Evolutionary conservation across 2,888 invertebrate species (phyloP).

Genomic region (Polia nebulosa): DNA sequence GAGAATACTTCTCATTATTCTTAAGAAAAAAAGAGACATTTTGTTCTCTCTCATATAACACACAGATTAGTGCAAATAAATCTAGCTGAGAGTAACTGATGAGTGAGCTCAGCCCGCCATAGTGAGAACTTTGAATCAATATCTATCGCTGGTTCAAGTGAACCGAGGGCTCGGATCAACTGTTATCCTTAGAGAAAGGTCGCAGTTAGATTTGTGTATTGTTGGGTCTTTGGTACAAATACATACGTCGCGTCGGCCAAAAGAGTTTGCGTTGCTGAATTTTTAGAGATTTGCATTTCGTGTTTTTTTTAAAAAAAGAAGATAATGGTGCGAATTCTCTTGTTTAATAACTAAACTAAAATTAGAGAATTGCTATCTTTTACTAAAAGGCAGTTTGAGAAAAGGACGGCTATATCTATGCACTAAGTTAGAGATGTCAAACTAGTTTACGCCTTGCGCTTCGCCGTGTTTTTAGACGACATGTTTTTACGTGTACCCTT

Average conservation of each 20-base stretch:
- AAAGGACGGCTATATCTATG: no score
- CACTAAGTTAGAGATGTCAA: no score
- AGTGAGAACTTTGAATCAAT: conserved; percentile 48
- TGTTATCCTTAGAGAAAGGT: conserved; percentile 23
- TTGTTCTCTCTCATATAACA: conserved; percentile 21
- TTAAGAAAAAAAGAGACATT: conserved; percentile 39
- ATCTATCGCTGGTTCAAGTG: conserved; percentile 28
- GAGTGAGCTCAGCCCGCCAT: conserved; percentile 37
- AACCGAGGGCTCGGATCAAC: conserved; percentile 49
- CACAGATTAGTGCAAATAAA: conserved; percentile 57
- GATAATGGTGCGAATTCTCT: not conserved
- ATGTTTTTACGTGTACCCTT: no score
- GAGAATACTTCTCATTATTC: conserved; percentile 26
- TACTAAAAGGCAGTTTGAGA: no score
- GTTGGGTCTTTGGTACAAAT: conserved; percentile 6
- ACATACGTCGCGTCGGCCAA: no score
- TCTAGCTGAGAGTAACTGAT: conserved; percentile 49
- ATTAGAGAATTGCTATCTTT: no score
- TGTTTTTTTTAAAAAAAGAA: not conserved
- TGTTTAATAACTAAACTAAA: no score
- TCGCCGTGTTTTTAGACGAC: no score
- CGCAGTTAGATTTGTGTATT: conserved; percentile 34
- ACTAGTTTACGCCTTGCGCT: no score
- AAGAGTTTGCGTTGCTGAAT: not conserved
- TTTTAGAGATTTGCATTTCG: not conserved